Evolutionary conservation across 2,797 vertebrate genomes (phyloP).

Genomic region (Glossophaga mutica): DNA sequence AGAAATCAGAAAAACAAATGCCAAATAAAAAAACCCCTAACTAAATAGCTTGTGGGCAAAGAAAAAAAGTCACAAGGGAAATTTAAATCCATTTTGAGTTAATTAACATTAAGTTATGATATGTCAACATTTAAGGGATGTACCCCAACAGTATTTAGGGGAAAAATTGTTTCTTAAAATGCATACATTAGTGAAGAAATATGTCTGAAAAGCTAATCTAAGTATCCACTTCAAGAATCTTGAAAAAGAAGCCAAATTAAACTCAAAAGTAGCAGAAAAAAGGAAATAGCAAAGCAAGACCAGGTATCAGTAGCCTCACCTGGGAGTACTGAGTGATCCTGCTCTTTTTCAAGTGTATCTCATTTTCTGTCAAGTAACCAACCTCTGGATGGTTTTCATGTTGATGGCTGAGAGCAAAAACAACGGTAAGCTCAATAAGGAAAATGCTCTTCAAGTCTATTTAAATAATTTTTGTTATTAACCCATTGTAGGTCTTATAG

Average conservation of each 20-base stretch:
- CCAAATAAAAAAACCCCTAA: neutral
- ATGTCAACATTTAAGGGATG: neutral
- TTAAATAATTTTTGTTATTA: neutral
- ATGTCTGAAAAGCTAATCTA: neutral
- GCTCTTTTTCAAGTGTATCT: neutral
- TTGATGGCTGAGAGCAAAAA: neutral
- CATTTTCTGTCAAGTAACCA: neutral
- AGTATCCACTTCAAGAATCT: neutral
- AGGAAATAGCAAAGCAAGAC: neutral
- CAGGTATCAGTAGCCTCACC: neutral
- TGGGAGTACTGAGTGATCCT: neutral
- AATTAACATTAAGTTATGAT: neutral
- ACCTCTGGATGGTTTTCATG: neutral
- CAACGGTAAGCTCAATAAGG: neutral
- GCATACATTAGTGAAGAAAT: neutral
- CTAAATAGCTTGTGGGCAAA: neutral
- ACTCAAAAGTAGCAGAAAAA: neutral
- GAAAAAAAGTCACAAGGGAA: neutral
- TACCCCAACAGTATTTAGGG: neutral
- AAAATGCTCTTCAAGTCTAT: neutral
- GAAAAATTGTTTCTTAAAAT: neutral
- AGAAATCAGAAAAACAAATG: neutral
- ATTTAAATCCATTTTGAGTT: neutral
- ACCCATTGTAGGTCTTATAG: neutral
- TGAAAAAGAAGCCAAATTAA: neutral